Evolutionary conservation across 2,888 invertebrate species (phyloP), one percentile per base, ranked within the genome.

Genomic region (Sinopyrophorus schimmeli): DNA sequence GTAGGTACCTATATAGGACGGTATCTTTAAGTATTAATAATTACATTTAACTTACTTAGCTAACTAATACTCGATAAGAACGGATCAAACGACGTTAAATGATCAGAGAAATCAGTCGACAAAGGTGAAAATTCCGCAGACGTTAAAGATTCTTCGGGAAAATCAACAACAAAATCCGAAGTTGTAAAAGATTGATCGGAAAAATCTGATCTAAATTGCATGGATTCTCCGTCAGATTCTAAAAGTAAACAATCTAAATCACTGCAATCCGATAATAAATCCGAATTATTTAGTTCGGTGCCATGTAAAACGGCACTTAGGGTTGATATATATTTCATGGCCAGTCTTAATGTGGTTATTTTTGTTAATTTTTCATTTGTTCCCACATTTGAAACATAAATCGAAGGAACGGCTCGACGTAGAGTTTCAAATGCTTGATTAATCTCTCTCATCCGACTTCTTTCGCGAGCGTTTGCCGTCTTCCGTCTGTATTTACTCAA

Each of bases 391-490:
- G 60, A 60, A 3, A 65, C 56, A 20, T 65, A 62, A 46, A 71
- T 64, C 39, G 71, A 70, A 4, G 84, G 84, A 16, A 86, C 79
- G 3, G 77, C 80, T 46, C 75, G 74, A 47, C 82, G 74, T 14
- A 86, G 70, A 7, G 77, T 71, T 63, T 84, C 83, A 64, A 85
- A 86, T 1, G 83, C 86, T 35, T 76, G 75, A 69, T 86, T 86
- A 53, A 86, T 84, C 63, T 84, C 84, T 50, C 80, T 72, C 84
- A 85, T 85, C 43, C 86, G 71, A 50, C 75, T 78, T 41, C 86
- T 66, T 64, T 86, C 86, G 3, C 85, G 66, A 0, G 83, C 82
- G 67, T 85, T 86, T 2, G 86, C 86, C 12, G 83, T 83, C 71
- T 81, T 81, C 55, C 86, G 74, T 14, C 84, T 71, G 71, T 85